Base-by-base conservation (phyloP, 2,888 invertebrate genomes). In the Chaetogeoica ovagalla region DNA sequence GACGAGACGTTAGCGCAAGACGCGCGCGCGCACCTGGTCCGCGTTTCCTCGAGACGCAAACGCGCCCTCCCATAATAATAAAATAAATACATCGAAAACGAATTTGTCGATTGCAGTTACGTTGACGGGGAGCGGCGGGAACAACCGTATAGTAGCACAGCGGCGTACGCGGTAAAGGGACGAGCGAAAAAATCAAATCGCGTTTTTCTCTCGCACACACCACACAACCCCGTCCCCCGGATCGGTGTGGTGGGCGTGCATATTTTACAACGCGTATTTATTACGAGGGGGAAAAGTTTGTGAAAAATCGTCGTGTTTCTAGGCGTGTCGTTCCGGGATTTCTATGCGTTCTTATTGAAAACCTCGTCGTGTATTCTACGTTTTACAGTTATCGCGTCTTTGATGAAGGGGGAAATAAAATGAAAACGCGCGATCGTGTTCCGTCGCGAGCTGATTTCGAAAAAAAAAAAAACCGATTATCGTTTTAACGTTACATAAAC, bases 81-180 rank as follows among this genome's bases (percentile, higher is more conserved):
- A 66, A 66, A 13, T 48, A 66, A 59, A 60, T 21, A 39, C 15
- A 69, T 30, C 9, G 21, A 21, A 69, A 8, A 39, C 55, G n/a
- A 62, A 77, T 77, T 77, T 62, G 62, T 77, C 77, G 70, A 62
- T 77, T 70, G 39, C 77, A n/a, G 9, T 77, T 37, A 52, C 69
- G 69, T 60, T 52, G 23, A 21, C 19, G 4, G 2, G 30, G 2
- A 30, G 30, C 30, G 30, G 30, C 2, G 30, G 30, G n/a, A n/a
- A n/a, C n/a, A 30, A 30, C 30, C 4, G 30, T 30, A n/a, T n/a
- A n/a, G n/a, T n/a, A n/a, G n/a, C n/a, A n/a, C n/a, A 30, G 30
- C 30, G 30, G 30, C 30, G 30, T 30, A 30, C 30, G 30, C 30
- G 30, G 2, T 30, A 30, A 30, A 30, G 57, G 57, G 43, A 66